Conservation (phyloP, 2,888 invertebrate species). For the Polydrusus pterygomalis region DNA sequence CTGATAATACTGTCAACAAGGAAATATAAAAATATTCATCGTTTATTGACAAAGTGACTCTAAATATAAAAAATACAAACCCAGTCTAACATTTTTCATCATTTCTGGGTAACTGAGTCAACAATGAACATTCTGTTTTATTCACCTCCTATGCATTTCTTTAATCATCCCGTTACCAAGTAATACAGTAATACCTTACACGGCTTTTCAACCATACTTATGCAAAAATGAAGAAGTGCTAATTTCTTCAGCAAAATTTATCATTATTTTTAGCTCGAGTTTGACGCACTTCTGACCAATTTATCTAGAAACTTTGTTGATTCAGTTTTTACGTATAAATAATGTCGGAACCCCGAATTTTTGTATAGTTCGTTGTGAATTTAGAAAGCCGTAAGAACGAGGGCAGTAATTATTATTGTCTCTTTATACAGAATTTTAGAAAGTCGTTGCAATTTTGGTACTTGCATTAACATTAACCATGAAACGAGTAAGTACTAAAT, state of each 20-base stretch:
- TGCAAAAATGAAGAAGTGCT: slow-evolving; percentile 19
- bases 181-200: slow-evolving; percentile 3
- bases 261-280: neutral
- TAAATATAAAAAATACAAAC: neutral
- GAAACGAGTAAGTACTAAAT: slow-evolving; percentile 2
- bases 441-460: neutral
- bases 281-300: slow-evolving; percentile 20
- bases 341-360: neutral
- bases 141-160: neutral
- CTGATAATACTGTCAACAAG: too few relatives aligned
- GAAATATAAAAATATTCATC: too few relatives aligned
- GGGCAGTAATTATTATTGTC: neutral
- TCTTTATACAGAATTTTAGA: neutral
- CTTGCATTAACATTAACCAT: neutral
- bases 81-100: neutral
- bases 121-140: neutral
- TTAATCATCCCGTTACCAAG: neutral
- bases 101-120: neutral
- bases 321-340: slow-evolving; percentile 15
- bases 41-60: neutral
- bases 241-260: slow-evolving; percentile 29
- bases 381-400: neutral
- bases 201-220: slow-evolving; percentile 13
- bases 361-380: neutral
- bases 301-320: slow-evolving; percentile 38